Percentiles rank a stretch among this genome's conserved stretches.
These are phyloP conservation scores for Vespertilio murinus DNA, from an alignment of 2,797 vertebrate genomes.

Conservation along the genomic window DNA sequence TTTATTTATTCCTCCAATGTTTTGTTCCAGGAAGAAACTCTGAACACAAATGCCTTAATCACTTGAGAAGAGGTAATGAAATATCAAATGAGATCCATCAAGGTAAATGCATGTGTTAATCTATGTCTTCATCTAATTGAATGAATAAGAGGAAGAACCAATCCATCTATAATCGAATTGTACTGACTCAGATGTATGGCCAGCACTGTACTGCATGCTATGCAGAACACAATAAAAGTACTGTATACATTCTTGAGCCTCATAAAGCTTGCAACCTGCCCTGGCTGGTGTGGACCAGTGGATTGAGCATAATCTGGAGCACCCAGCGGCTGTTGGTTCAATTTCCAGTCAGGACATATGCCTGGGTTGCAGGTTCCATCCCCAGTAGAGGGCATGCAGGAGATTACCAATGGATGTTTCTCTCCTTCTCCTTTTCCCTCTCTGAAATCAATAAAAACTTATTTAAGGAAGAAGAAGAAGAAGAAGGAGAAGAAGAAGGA, in stretches of 20 bases:
- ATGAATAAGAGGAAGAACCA: not conserved
- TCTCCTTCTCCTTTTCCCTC: too few relatives aligned
- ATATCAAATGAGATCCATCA: not conserved
- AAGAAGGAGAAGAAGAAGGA: too few relatives aligned
- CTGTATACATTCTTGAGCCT: accelerated
- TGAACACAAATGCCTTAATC: not conserved
- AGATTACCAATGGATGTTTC: too few relatives aligned
- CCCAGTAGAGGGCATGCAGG: too few relatives aligned
- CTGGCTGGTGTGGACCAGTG: too few relatives aligned
- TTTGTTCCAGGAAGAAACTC: conserved; percentile 26
- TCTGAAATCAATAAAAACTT: too few relatives aligned
- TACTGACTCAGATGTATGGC: not conserved
- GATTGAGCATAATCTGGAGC: too few relatives aligned
- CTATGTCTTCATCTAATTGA: not conserved
- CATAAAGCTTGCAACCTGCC: not conserved
- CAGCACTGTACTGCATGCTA: too few relatives aligned
- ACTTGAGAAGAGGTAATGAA: not conserved
- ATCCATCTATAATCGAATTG: not conserved
- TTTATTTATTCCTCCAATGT: not conserved
- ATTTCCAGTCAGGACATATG: not conserved
- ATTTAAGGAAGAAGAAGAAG: too few relatives aligned
- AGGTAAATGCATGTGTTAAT: not conserved
- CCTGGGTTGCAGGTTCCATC: too few relatives aligned
- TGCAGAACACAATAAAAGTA: not conserved
- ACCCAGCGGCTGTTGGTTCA: too few relatives aligned